Evolutionary conservation across 2,888 invertebrate species (phyloP).

Genomic region (Mycalesis mineus): DNA sequence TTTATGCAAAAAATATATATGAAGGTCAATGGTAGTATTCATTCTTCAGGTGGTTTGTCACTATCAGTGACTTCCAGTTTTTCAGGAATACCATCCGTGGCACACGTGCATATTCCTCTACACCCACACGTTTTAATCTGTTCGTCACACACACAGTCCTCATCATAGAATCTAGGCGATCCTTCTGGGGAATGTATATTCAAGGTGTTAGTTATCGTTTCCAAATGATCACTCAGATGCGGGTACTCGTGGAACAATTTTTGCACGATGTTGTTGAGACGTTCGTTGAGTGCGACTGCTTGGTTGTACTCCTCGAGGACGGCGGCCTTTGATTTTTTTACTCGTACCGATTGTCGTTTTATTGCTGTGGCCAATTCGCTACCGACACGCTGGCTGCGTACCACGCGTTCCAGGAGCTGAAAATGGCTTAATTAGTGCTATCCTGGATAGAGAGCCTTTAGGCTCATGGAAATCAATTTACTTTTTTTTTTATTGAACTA

Average conservation of each 20-base stretch:
- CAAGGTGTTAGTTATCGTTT: slow-evolving; percentile 69
- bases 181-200: slow-evolving; percentile 54
- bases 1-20: too few species aligned
- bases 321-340: slow-evolving; percentile 62
- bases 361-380: slow-evolving; percentile 76
- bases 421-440: slow-evolving; percentile 14
- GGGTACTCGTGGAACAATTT: slow-evolving; percentile 81
- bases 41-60: background rate
- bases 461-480: too few species aligned
- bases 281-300: slow-evolving; percentile 77
- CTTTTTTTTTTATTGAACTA: too few species aligned
- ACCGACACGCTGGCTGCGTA: slow-evolving; percentile 84
- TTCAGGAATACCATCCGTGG: slow-evolving; percentile 6
- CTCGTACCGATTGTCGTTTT: slow-evolving; percentile 56
- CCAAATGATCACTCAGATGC: slow-evolving; percentile 59
- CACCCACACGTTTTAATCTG: background rate
- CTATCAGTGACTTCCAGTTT: slow-evolving; percentile 6
- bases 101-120: background rate
- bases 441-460: too few species aligned
- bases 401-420: slow-evolving; percentile 76
- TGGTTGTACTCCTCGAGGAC: slow-evolving; percentile 78
- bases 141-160: slow-evolving; percentile 31
- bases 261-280: slow-evolving; percentile 78
- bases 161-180: slow-evolving; percentile 43
- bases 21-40: too few species aligned